Percentiles rank a stretch among this genome's conserved stretches.
Conservation (phyloP, 2,888 invertebrate species). For the Rutpela maculata region DNA sequence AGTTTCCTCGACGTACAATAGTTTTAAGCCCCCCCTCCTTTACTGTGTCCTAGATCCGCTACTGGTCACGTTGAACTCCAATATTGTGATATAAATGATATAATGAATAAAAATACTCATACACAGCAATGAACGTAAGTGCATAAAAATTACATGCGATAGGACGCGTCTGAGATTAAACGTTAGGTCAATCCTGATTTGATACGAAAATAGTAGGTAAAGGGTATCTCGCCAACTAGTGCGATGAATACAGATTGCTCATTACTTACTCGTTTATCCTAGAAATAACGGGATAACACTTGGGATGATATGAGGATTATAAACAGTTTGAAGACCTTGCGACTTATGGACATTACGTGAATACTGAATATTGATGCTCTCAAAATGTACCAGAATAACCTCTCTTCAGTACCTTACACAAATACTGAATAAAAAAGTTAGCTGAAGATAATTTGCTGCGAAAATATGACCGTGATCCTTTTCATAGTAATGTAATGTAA, state of each 20-base stretch:
- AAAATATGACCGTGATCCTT: no score
- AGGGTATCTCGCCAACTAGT: neutral
- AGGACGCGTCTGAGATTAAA: neutral
- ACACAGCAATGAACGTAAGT: neutral
- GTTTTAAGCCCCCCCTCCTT: no score
- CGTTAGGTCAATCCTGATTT: neutral
- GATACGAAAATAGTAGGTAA: slow-evolving; percentile 10
- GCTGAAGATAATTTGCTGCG: no score
- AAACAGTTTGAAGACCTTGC: neutral
- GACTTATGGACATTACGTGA: neutral
- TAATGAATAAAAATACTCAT: neutral
- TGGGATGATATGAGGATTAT: slow-evolving; percentile 23
- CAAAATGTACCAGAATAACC: neutral
- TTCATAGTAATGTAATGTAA: no score
- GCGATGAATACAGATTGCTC: slow-evolving; percentile 37
- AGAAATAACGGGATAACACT: neutral
- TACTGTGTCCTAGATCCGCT: no score
- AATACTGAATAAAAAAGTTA: no score
- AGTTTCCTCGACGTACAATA: neutral
- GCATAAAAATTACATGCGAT: neutral
- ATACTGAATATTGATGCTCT: neutral
- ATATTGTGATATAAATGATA: no score
- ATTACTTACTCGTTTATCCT: slow-evolving; percentile 29
- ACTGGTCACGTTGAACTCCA: no score
- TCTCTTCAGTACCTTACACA: no score